Evolutionary conservation across 2,888 invertebrate genomes (phyloP).

Genomic region (Acanthosepion esculentum): DNA sequence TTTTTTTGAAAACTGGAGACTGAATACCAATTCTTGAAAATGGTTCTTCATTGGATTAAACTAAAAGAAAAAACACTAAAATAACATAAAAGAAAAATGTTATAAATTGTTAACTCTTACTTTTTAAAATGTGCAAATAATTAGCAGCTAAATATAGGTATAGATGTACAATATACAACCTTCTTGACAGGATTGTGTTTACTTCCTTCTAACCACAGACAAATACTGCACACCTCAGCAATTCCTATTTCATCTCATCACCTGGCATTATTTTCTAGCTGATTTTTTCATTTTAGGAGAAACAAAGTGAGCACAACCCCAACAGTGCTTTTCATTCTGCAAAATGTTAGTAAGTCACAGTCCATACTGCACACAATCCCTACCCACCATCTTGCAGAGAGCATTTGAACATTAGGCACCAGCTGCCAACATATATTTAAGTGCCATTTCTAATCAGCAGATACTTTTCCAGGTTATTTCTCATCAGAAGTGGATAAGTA

Average conservation of each 20-base stretch:
- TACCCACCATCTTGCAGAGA: not conserved
- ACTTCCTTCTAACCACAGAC: no score
- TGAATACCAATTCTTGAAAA: no score
- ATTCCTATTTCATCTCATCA: not conserved
- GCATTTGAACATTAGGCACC: not conserved
- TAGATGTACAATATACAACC: no score
- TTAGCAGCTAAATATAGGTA: no score
- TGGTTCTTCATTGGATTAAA: no score
- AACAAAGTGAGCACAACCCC: not conserved
- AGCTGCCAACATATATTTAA: not conserved
- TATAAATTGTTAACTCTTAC: no score
- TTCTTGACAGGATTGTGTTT: no score
- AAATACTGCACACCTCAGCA: not conserved
- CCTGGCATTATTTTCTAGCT: conserved; percentile 7
- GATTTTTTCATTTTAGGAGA: not conserved
- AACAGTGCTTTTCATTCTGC: not conserved
- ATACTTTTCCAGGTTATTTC: not conserved
- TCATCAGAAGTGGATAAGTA: not conserved
- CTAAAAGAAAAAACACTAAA: not conserved
- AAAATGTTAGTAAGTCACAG: not conserved
- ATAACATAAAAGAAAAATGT: not conserved
- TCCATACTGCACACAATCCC: not conserved
- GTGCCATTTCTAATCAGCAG: conserved; percentile 4
- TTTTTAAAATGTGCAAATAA: no score
- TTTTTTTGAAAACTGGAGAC: no score